These are phyloP conservation scores for Serrognathus titanus DNA, from an alignment of 2,888 invertebrate species.

Conservation along the genomic window DNA sequence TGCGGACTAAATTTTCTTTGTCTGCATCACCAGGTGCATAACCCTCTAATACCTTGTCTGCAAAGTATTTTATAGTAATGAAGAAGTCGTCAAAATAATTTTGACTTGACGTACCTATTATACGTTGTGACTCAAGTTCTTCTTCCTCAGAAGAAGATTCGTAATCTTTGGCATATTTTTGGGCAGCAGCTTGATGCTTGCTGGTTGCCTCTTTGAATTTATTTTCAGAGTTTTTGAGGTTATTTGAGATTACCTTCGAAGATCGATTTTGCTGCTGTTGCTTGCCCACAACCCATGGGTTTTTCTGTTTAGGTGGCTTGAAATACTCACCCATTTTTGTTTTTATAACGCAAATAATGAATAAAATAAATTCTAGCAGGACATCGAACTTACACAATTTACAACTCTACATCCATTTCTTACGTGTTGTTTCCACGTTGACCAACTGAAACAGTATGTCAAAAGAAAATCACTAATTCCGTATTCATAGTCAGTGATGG, in stretches of 20 bases:
- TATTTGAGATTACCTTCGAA: constrained; percentile 18
- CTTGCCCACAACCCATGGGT: constrained; percentile 17
- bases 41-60: constrained; percentile 52
- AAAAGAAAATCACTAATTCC: no score
- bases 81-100: constrained; percentile 8
- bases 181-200: constrained; percentile 51
- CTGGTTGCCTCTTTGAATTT: constrained; percentile 52
- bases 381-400: no score
- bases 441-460: no score
- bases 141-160: constrained; percentile 56
- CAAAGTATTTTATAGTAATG: constrained; percentile 15
- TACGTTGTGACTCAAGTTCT: constrained; percentile 50
- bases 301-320: constrained; percentile 8
- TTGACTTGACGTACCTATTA: constrained; percentile 47
- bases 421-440: no score
- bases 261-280: constrained; percentile 8
- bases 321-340: no score
- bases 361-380: no score
- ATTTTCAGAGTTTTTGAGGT: constrained; percentile 30
- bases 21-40: constrained; percentile 48
- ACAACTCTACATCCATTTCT: no score
- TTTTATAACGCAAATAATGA: no score
- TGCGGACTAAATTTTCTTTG: constrained; percentile 54
- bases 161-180: constrained; percentile 50
- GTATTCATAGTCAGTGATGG: no score